Evolutionary conservation across 2,888 invertebrate genomes (phyloP).

Genomic region (Drosophila conformis): DNA sequence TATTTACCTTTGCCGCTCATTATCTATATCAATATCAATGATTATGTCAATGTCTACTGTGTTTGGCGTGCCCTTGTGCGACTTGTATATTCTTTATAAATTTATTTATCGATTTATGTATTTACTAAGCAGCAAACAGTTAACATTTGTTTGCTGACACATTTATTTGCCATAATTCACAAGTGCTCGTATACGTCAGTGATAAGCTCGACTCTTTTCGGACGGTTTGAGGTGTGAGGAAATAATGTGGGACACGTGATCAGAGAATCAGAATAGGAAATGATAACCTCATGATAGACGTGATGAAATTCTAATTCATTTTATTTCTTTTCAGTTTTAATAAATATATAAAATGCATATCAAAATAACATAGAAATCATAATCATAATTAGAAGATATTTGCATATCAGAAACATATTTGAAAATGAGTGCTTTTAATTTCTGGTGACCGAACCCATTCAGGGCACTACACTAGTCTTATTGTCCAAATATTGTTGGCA

Average conservation of each 20-base stretch:
- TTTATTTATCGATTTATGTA: slow-evolving; percentile 62
- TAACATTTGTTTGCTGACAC: slow-evolving; percentile 57
- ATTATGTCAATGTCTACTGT: slow-evolving; percentile 55
- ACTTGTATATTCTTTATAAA: slow-evolving; percentile 35
- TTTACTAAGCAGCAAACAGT: slow-evolving; percentile 57
- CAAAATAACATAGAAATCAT: background rate
- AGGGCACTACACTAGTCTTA: background rate
- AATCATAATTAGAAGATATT: background rate
- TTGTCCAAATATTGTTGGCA: background rate
- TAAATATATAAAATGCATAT: background rate
- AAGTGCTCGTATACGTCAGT: slow-evolving; percentile 68
- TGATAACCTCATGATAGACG: background rate
- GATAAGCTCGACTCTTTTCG: slow-evolving; percentile 48
- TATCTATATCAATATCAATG: slow-evolving; percentile 55
- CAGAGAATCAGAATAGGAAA: background rate
- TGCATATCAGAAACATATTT: background rate
- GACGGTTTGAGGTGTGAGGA: background rate
- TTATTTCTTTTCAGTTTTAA: background rate
- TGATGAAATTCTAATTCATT: background rate
- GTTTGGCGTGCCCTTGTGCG: slow-evolving; percentile 61
- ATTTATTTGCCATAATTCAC: slow-evolving; percentile 70
- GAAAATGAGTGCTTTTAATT: background rate
- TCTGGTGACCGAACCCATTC: background rate
- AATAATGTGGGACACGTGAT: slow-evolving; percentile 55
- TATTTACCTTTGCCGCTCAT: slow-evolving; percentile 60